These are phyloP conservation scores for Hucho hucho DNA, from an alignment of 2,113 vertebrate species.

Conservation along the genomic window DNA sequence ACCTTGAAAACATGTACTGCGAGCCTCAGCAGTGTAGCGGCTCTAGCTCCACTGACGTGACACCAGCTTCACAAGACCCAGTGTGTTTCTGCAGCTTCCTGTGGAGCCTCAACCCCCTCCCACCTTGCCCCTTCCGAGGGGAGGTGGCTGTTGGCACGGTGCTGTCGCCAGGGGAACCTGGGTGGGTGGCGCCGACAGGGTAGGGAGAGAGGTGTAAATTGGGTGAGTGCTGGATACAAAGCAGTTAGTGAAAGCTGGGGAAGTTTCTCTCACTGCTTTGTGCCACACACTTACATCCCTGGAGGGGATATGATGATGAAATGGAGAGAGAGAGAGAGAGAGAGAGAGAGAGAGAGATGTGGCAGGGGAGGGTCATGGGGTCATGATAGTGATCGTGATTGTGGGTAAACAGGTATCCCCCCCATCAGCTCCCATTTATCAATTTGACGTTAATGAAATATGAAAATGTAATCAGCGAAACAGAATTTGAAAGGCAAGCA, in stretches of 20 bases:
- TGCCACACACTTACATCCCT: constrained; percentile 30
- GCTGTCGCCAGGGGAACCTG: constrained; percentile 58
- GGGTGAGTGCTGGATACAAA: constrained; percentile 70
- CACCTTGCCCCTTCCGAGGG: constrained; percentile 13
- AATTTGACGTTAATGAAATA: constrained; percentile 76
- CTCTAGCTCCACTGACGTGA: constrained; percentile 4
- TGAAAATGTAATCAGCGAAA: constrained; percentile 76
- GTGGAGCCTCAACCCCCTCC: background rate
- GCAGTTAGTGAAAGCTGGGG: constrained; percentile 54
- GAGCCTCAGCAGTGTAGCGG: background rate
- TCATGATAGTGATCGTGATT: constrained; percentile 35
- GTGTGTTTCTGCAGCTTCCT: constrained; percentile 13
- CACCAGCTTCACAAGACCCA: constrained; percentile 4
- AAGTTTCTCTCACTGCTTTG: constrained; percentile 54
- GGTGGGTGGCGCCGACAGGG: constrained; percentile 57
- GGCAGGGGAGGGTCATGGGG: constrained; percentile 10
- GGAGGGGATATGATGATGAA: constrained; percentile 37
- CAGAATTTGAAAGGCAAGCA: constrained; percentile 75
- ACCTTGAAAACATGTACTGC: background rate
- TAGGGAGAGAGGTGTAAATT: constrained; percentile 74
- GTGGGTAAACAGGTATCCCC: constrained; percentile 63
- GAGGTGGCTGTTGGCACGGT: constrained; percentile 63
- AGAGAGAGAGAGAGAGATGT: constrained; percentile 22
- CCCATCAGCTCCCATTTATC: constrained; percentile 67
- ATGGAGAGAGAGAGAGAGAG: background rate